Percentiles rank a stretch among this genome's conserved stretches.
phyloP scores from a whole-genome alignment of 2,113 vertebrate genomes.

The Oreochromis aureus region DNA sequence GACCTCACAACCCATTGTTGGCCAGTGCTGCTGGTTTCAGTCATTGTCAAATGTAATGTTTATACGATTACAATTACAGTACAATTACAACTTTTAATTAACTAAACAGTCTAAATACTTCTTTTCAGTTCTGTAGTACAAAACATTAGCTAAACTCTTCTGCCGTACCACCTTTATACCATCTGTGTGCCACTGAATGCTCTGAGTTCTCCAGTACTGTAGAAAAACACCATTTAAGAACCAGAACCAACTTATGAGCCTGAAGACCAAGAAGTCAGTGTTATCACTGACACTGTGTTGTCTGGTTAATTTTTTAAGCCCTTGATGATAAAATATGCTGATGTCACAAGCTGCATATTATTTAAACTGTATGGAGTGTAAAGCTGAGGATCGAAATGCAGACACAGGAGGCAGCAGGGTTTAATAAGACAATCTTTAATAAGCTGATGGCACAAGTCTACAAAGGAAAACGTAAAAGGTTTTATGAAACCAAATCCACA shows the following conservation, averaged over 20 bases:
- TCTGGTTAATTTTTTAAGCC: background rate
- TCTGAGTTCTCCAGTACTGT: background rate
- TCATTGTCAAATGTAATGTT: fast-evolving
- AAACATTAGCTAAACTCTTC: no score
- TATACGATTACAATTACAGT: background rate
- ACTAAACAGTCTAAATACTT: background rate
- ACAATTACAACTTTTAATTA: background rate
- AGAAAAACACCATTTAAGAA: background rate
- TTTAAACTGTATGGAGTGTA: fast-evolving
- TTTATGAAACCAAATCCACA: background rate
- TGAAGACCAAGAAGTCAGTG: background rate
- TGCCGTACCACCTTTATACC: no score
- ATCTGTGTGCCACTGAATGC: background rate
- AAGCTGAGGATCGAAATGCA: background rate
- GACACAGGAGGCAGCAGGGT: background rate
- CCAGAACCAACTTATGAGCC: background rate
- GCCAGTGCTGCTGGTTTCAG: background rate
- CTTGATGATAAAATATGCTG: background rate
- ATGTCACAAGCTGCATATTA: background rate
- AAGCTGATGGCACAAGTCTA: background rate
- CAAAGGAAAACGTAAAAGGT: fast-evolving
- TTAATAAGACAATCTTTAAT: background rate
- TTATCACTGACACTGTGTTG: background rate
- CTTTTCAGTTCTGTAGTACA: background rate
- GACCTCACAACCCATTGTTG: background rate